Conservation (phyloP, 1,140 invertebrate species). For the Temnothorax longispinosus region DNA sequence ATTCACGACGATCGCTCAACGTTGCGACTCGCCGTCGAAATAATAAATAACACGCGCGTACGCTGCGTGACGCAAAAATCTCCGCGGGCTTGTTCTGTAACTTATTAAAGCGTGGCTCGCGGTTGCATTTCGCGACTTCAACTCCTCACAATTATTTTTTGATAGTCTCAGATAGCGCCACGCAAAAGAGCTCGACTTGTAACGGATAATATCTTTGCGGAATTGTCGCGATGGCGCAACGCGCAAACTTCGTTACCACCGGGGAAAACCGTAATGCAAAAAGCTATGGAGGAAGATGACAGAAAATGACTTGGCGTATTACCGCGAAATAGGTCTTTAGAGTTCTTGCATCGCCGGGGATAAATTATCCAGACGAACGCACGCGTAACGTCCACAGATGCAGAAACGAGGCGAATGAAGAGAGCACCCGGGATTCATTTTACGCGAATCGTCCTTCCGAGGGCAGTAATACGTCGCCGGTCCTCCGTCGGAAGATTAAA, state of each 20-base stretch:
- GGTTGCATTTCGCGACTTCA: conserved; percentile 24
- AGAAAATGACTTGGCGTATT: conserved; percentile 32
- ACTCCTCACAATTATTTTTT: conserved; percentile 3
- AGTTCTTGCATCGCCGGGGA: conserved; percentile 11
- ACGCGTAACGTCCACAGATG: conserved; percentile 20
- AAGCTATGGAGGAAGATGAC: conserved; percentile 7
- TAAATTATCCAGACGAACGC: conserved; percentile 39
- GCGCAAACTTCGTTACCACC: not conserved
- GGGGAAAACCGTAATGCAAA: not conserved
- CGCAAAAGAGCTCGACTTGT: not conserved
- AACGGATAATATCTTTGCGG: not conserved
- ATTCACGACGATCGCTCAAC: conserved; percentile 75
- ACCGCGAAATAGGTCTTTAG: conserved; percentile 33
- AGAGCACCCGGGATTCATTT: conserved; percentile 33
- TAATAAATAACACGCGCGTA: conserved; percentile 69
- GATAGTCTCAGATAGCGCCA: not conserved
- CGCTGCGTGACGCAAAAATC: conserved; percentile 39
- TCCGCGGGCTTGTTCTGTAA: conserved; percentile 3
- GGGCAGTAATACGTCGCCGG: conserved; percentile 34
- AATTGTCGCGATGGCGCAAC: conserved; percentile 7
- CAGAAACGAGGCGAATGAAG: conserved; percentile 25
- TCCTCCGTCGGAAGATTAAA: conserved; percentile 54
- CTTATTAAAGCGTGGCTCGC: conserved; percentile 25
- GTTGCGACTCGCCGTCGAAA: conserved; percentile 40
- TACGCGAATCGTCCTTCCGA: conserved; percentile 32